Evolutionary conservation across 2,888 invertebrate genomes (phyloP), one percentile per base, ranked within the genome.

Genomic region (Smittia sp.): DNA sequence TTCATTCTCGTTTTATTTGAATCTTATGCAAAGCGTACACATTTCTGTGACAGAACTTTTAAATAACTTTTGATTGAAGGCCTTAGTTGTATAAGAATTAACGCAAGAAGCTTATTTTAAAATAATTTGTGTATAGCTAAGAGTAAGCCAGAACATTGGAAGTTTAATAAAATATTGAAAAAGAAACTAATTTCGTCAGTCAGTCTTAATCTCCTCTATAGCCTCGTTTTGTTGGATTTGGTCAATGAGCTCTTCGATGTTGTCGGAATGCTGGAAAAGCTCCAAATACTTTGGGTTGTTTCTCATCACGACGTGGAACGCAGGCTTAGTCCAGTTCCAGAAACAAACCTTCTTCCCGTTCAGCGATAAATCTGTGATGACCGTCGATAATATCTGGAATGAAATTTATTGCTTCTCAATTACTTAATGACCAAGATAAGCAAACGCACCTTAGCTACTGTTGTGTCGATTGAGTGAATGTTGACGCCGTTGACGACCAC

Each of bases 401-500:
- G 15, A 46, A 46, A 46, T n/a, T n/a, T n/a, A n/a, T n/a, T n/a
- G 11, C 15, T 46, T 46, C 15, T 46, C 4, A 46, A 46, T 3
- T 11, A 46, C 2, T 11, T 11, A 32, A 6, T 32, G 32, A 32
- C 32, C 4, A 32, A 9, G 9, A 6, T 32, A 32, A 32, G 9
- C 32, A 32, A 32, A 32, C 76, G 80, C 82, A 87, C 88, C 81
- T 85, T 83, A 13, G 86, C 87, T 9, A 87, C 86, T 1, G 88
- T 88, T 3, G 85, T 84, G 79, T 89, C 89, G 76, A 88, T 86
- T 76, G 83, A 84, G 73, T 81, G 82, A 38, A 88, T 82, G 76
- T 85, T 85, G 75, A 81, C 81, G n/a, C 88, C 94, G 83, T 93
- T 92, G 66, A 94, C 87, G 70, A 94, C 90, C 75, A 93, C 89